Base-by-base conservation (phyloP, 2,113 vertebrate genomes). In the Xiphias gladius region DNA sequence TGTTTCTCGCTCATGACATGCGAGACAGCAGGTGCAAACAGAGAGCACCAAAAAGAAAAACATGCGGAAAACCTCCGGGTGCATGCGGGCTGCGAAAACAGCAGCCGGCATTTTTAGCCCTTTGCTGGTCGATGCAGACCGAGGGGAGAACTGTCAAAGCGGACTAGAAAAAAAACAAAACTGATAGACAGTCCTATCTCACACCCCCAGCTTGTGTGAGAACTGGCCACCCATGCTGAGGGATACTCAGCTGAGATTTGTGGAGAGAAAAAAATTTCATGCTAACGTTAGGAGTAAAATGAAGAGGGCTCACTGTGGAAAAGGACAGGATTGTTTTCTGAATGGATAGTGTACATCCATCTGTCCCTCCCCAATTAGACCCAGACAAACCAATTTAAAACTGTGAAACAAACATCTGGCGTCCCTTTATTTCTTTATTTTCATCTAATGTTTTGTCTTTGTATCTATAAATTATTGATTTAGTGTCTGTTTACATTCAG, bases 171-270 rank as follows among this genome's bases (percentile, higher is more conserved):
- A 35, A 52, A 72, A 77, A n/a, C n/a, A 71, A 62, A 59, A 19
- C 48, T 30, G 76, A 39, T 78, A 70, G 63, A 89, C 83, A 92
- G 87, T 88, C 86, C 87, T 91, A 91, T 92, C 91, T 52, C 83
- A 82, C 74, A 62, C 66, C 71, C 69, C 35, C 89, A 92, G 90
- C 88, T 85, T 57, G 88, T 86, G 73, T 62, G 64, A 79, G 84
- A 74, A 86, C 79, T 55, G 85, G 76, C 90, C 91, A 82, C 90
- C 85, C 90, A 73, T 85, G 85, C 82, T 82, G 88, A 77, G 80
- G 88, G 86, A 90, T 19, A 52, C 89, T 89, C 77, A 30, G 82
- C 64, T 48, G 88, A 85, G 88, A 89, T 72, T 79, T 84, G 74
- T 39, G 50, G 52, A 22, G 70, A 66, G 72, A 22, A 43, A 52